These are phyloP conservation scores for Chlorodrepanis virens DNA, from an alignment of 2,113 vertebrate genomes.

Conservation along the genomic window DNA sequence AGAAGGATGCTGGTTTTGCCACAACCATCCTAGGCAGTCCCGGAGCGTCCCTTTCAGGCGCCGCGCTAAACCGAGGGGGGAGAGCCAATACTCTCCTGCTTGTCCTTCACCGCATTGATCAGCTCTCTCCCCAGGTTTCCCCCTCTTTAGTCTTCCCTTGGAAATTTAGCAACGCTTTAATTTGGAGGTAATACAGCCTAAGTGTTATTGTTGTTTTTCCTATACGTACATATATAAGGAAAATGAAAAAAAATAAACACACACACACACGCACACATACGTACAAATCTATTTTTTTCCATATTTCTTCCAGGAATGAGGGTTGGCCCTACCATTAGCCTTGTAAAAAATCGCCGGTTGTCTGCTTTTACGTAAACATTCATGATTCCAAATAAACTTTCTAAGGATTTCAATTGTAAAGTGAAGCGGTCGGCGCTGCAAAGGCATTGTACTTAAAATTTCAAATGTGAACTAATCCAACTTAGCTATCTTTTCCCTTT, in stretches of 20 bases:
- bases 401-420: constrained; percentile 39
- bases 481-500: background rate
- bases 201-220: background rate
- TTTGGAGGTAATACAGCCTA: background rate
- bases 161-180: background rate
- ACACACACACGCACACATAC: rapidly evolving
- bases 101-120: background rate
- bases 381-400: constrained; percentile 61
- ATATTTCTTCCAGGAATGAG: background rate
- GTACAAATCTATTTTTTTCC: background rate
- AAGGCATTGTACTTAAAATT: background rate
- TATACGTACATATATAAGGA: too few species aligned
- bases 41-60: background rate
- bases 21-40: background rate
- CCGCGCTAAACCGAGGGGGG: background rate
- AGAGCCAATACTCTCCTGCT: background rate
- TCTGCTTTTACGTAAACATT: constrained; percentile 44
- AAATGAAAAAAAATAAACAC: background rate
- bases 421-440: background rate
- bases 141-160: background rate
- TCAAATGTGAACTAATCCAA: constrained; percentile 49
- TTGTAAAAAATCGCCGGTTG: constrained; percentile 17
- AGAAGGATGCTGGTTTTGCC: background rate
- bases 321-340: background rate
- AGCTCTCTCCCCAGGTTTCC: background rate